phyloP scores from a whole-genome alignment of 2,888 invertebrate species.

The Heteropelma amictum region DNA sequence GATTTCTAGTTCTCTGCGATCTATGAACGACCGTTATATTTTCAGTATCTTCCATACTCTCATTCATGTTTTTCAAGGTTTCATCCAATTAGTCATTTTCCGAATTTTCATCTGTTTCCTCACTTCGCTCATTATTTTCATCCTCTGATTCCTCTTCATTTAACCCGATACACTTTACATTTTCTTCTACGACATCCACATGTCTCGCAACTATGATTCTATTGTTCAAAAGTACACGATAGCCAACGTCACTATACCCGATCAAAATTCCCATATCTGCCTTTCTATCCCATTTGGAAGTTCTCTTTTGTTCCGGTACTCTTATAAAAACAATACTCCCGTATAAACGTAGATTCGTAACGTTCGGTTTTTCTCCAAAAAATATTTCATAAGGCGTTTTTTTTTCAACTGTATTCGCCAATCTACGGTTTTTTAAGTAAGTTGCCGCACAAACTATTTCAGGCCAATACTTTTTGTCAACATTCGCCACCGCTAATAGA shows the following conservation, averaged over 20 bases:
- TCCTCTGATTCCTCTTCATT: slow-evolving; percentile 10
- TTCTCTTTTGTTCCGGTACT: slow-evolving; percentile 50
- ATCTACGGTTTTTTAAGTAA: slow-evolving; percentile 17
- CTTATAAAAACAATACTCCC: slow-evolving; percentile 44
- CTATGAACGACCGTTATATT: too few species aligned
- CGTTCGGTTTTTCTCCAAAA: neutral
- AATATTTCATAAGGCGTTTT: slow-evolving; percentile 52
- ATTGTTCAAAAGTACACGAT: slow-evolving; percentile 46
- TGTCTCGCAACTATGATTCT: slow-evolving; percentile 50
- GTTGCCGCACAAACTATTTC: slow-evolving; percentile 42
- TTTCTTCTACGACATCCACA: slow-evolving; percentile 47
- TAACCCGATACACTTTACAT: slow-evolving; percentile 14
- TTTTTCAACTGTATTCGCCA: slow-evolving; percentile 11
- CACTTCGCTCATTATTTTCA: neutral
- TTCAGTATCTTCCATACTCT: neutral
- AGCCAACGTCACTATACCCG: slow-evolving; percentile 44
- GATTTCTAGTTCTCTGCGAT: too few species aligned
- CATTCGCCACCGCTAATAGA: slow-evolving; percentile 13
- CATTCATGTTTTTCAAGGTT: neutral
- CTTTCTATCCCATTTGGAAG: slow-evolving; percentile 47
- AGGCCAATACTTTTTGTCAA: slow-evolving; percentile 37
- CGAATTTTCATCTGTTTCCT: neutral
- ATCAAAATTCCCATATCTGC: slow-evolving; percentile 49
- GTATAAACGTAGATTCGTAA: too few species aligned
- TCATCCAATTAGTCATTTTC: neutral